Conservation (phyloP, 2,888 invertebrate genomes). For the Agrotis clavis region DNA sequence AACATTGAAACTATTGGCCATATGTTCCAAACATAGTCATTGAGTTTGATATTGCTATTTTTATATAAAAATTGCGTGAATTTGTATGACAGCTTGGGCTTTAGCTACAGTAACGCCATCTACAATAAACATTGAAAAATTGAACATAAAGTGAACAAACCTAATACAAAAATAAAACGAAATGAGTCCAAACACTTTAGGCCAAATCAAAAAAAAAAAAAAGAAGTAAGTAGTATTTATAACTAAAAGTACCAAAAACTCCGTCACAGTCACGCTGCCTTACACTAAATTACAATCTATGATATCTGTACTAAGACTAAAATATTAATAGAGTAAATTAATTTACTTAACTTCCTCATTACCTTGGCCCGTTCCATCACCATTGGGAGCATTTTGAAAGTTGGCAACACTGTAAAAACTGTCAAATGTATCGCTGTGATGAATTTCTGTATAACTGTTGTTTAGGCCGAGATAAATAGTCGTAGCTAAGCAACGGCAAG, state of each 20-base stretch:
- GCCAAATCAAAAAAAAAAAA: neutral
- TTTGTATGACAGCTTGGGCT: neutral
- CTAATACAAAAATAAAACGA: neutral
- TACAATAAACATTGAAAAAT: neutral
- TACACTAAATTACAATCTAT: slow-evolving; percentile 63
- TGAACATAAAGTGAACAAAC: slow-evolving; percentile 23
- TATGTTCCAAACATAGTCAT: neutral
- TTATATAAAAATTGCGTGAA: neutral
- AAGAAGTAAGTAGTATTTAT: slow-evolving; percentile 31
- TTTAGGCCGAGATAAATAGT: too few species aligned
- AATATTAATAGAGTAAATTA: slow-evolving; percentile 56
- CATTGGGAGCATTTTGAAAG: too few species aligned
- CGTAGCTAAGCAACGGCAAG: too few species aligned
- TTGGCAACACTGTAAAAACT: too few species aligned
- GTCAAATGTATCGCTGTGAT: too few species aligned
- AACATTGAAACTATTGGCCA: neutral
- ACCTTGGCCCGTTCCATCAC: slow-evolving; percentile 3
- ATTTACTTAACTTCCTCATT: slow-evolving; percentile 59
- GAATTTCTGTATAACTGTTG: too few species aligned
- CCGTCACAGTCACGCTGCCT: slow-evolving; percentile 65
- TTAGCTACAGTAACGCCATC: neutral
- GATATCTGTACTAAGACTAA: slow-evolving; percentile 69
- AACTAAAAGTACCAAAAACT: slow-evolving; percentile 50
- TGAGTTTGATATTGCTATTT: neutral
- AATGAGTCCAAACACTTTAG: neutral